phyloP scores from a whole-genome alignment of 35 echinoderm and acorn worm genomes.

The Patiria miniata region DNA sequence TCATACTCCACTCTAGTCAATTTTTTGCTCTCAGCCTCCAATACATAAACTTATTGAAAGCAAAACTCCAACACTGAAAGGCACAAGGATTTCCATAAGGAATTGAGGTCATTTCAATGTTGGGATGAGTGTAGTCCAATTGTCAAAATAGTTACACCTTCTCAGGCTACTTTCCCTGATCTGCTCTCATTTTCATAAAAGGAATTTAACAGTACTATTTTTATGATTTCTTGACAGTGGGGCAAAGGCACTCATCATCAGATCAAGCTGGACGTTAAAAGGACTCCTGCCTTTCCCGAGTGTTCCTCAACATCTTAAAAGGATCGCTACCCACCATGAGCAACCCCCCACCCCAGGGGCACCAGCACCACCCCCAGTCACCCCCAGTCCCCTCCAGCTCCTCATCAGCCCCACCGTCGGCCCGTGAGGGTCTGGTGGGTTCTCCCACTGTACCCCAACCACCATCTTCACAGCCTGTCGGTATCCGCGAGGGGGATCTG shows the following conservation, averaged over 20 bases:
- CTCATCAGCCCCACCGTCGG: neutral
- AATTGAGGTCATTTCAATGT: no score
- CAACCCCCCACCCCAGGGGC: conserved; percentile 17
- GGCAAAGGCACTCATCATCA: neutral
- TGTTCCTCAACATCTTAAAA: neutral
- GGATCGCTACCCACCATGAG: neutral
- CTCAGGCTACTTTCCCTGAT: no score
- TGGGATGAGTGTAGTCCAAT: no score
- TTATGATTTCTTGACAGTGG: neutral
- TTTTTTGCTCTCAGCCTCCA: no score
- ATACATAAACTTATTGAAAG: no score
- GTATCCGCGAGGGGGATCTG: neutral
- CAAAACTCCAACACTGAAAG: no score
- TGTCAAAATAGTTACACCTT: no score
- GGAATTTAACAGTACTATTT: neutral
- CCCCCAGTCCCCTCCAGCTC: neutral
- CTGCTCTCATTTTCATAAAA: neutral
- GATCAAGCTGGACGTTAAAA: conserved; percentile 10
- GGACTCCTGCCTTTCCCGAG: neutral
- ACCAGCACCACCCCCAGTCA: neutral
- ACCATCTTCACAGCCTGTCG: neutral
- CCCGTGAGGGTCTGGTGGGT: conserved; percentile 1
- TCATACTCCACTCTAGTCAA: no score
- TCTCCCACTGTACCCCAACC: neutral
- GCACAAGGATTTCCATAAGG: no score